These are phyloP conservation scores for Nothoprocta perdicaria DNA, from an alignment of 2,113 vertebrate species.

Conservation along the genomic window DNA sequence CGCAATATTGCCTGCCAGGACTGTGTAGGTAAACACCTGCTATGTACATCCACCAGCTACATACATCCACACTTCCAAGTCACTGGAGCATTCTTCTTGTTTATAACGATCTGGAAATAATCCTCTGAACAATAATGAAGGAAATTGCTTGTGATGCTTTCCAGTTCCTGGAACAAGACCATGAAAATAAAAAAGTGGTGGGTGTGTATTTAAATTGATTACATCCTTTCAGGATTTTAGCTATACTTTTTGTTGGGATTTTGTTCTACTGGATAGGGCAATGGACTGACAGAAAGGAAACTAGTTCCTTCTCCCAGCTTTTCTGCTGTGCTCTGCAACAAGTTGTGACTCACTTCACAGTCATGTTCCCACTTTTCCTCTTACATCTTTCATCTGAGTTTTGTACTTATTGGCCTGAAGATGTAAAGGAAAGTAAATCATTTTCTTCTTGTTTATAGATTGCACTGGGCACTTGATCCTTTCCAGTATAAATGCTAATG, in stretches of 20 bases:
- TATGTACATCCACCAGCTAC: neutral
- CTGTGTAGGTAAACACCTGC: neutral
- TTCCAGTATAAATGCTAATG: neutral
- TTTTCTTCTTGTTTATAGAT: neutral
- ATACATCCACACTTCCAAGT: neutral
- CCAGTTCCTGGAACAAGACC: neutral
- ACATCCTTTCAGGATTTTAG: neutral
- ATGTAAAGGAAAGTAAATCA: neutral
- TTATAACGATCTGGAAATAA: neutral
- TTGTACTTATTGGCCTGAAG: neutral
- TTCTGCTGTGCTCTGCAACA: conserved; percentile 1
- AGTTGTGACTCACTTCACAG: neutral
- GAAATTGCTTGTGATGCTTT: neutral
- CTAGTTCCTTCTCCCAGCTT: neutral
- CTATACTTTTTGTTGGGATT: neutral
- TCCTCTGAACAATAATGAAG: neutral
- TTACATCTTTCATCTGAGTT: neutral
- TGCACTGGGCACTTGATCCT: neutral
- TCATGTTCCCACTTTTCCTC: neutral
- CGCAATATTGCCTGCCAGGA: neutral
- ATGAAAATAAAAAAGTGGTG: neutral
- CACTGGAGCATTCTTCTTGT: neutral
- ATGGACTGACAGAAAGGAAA: neutral
- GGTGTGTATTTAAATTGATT: neutral
- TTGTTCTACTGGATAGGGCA: neutral